Base-by-base conservation (phyloP, 1,140 invertebrate species). In the Pemphigus obesinymphae region DNA sequence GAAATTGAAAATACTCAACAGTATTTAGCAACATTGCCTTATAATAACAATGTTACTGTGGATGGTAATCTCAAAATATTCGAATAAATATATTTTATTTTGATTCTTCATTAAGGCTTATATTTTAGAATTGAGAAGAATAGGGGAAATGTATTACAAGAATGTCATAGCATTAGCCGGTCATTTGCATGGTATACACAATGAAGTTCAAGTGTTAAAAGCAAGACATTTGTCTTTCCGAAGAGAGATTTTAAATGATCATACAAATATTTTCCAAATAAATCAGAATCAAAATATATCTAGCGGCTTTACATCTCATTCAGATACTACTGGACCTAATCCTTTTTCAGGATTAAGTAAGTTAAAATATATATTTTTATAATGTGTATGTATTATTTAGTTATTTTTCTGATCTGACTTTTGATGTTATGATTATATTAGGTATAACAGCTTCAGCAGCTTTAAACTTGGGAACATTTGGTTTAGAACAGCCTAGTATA, bases 91-190 rank as follows among this genome's bases (percentile, higher is more conserved):
- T 40, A n/a, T 58, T 82, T 80, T 31, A 78, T 31, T 83, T 82
- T 29, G 2, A 26, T 72, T 43, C 11, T 31, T 31, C 10, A 50
- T 6, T 48, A n/a, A 34, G 8, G 31, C n/a, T 73, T 81, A 70
- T 23, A 34, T 76, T 83, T 70, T 90, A 66, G 92, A 94, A 23
- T 91, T 96, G 85, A 90, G 90, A 70, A 92, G 93, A 80, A 80
- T 80, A 1, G 76, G 76, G 20, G 76, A 80, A 80, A 80, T 80
- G 84, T 89, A 96, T 70, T 93, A 96, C 85, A 94, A 95, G 85
- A 93, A 93, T 5, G 92, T 96, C 83, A 91, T 96, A 26, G 93
- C 94, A 5, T 88, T 96, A 82, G 95, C 95, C 68, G 94, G 94
- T 0, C 91, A 93, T 76, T 85, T 96, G 29, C 94, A 96, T 84